Base-by-base conservation (phyloP, 2,888 invertebrate genomes). In the Parnassius orleans region DNA sequence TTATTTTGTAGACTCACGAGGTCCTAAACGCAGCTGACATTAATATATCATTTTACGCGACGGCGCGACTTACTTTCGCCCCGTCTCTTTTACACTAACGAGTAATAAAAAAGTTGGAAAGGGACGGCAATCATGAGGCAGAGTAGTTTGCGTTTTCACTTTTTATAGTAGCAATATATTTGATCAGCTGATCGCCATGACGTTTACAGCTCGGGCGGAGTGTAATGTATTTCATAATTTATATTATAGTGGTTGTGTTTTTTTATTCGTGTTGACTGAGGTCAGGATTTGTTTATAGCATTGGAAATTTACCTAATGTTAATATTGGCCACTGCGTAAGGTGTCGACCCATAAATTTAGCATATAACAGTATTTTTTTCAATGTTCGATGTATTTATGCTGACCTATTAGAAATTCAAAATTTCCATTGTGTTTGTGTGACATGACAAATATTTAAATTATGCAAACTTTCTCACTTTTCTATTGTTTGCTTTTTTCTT, bases 131-230 rank as follows among this genome's bases (percentile, higher is more conserved):
- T 64, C 65, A 72, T 73, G 73, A 80, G 80, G 80, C 79, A 81
- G 80, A 84, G 82, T 84, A 83, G 86, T 87, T 87, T 79, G 84
- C 83, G 90, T 90, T 91, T 90, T 91, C 91, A 90, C 90, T 91
- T 90, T 91, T 91, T 91, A 90, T 90, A 90, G 90, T 86, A 88
- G 90, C 87, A 87, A 90, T 91, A 89, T 91, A 90, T 90, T 90
- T 90, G 90, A 90, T 90, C 91, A 91, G 91, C 90, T 91, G 91
- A 91, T 91, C 91, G 88, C 73, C 79, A 83, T 88, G 90, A 90
- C 91, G 87, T 90, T 90, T 89, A 90, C 83, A 84, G 84, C 83
- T 80, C 79, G 83, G 74, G 72, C 79, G 76, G 81, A 84, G 82
- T 84, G 87, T 86, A 83, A 84, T 87, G 84, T 84, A 88, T 89